A percentile compares a stretch with the other conserved stretches of the same genome.
Conservation (phyloP, 2,797 vertebrate species). For the Bovichtus variegatus region DNA sequence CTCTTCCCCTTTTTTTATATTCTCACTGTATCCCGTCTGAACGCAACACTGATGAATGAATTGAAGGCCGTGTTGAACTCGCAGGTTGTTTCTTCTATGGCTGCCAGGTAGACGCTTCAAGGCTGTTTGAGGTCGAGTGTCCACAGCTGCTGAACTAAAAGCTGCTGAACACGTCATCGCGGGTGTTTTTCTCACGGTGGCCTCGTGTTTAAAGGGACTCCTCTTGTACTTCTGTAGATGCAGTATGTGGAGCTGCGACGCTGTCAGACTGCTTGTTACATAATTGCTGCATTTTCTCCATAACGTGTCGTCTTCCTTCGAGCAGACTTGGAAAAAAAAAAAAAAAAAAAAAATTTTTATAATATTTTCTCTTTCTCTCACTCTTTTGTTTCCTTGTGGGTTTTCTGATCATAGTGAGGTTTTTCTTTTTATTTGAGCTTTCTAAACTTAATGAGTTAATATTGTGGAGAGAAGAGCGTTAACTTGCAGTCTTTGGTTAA, state of each 20-base stretch:
- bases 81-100: slow-evolving; percentile 1
- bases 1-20: slow-evolving; percentile 22
- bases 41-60: slow-evolving; percentile 34
- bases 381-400: not conserved
- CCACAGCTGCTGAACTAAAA: slow-evolving; percentile 63
- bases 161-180: slow-evolving; percentile 71
- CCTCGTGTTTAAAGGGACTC: slow-evolving; percentile 32
- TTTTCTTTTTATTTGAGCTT: slow-evolving; percentile 15
- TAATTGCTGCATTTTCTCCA: slow-evolving; percentile 59
- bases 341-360: too few species aligned
- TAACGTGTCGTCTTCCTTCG: slow-evolving; percentile 55
- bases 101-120: slow-evolving; percentile 44
- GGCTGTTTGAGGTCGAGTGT: slow-evolving; percentile 30
- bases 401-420: slow-evolving; percentile 17
- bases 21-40: slow-evolving; percentile 24
- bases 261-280: slow-evolving; percentile 52
- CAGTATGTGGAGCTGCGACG: slow-evolving; percentile 49
- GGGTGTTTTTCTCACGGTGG: slow-evolving; percentile 42
- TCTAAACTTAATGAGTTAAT: too few species aligned
- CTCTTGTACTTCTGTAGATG: slow-evolving; percentile 56
- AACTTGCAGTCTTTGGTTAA: slow-evolving; percentile 23
- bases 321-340: slow-evolving; percentile 4
- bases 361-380: not conserved
- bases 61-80: slow-evolving; percentile 22
- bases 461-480: slow-evolving; percentile 37